Conservation (phyloP, 2,888 invertebrate genomes). For the Pachycephus smyrnensis region DNA sequence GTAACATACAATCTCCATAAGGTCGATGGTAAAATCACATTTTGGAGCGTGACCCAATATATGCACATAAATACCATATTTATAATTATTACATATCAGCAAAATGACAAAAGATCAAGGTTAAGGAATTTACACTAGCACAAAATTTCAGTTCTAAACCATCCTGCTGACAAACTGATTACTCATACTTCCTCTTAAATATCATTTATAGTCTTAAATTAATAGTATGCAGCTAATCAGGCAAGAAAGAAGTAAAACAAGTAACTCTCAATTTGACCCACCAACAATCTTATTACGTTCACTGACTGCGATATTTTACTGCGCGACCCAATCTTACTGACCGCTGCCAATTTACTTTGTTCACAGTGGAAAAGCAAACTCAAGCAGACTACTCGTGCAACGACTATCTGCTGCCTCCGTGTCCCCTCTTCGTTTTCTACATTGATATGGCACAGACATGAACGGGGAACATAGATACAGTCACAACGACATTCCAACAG, state of each 20-base stretch:
- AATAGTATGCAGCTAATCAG: neutral
- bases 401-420: neutral
- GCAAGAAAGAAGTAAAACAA: neutral
- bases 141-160: neutral
- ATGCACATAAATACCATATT: neutral
- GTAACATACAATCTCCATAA: neutral
- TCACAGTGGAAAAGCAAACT: neutral
- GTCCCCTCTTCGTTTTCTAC: neutral
- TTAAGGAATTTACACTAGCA: neutral
- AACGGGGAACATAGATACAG: neutral
- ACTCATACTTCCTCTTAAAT: neutral
- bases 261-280: neutral
- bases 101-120: neutral
- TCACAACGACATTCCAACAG: neutral
- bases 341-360: neutral
- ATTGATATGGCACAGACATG: neutral
- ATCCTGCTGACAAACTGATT: neutral
- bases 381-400: neutral
- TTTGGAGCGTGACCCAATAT: neutral
- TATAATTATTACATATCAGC: neutral
- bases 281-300: neutral
- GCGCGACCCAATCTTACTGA: neutral
- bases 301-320: neutral
- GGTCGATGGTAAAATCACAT: neutral
- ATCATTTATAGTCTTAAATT: neutral